Conservation (phyloP, 2,888 invertebrate species). For the Aspidapion aeneum region DNA sequence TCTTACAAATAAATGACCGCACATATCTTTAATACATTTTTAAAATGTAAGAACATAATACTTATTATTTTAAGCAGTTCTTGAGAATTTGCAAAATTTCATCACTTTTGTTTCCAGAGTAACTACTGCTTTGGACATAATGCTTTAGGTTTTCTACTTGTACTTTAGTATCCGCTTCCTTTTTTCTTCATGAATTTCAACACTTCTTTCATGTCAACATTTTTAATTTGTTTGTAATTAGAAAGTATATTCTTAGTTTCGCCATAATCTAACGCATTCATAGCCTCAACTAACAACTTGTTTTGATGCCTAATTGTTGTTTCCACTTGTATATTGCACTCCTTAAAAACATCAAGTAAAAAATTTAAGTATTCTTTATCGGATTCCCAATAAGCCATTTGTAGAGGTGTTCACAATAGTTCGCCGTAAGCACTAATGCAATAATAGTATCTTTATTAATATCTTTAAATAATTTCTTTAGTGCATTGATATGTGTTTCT, state of each 20-base stretch:
- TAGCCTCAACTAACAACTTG: not conserved
- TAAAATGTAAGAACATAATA: too few species aligned
- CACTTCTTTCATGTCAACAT: not conserved
- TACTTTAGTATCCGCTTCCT: not conserved
- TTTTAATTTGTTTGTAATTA: not conserved
- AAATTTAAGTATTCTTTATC: not conserved
- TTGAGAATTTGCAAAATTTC: not conserved
- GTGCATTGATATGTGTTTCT: not conserved
- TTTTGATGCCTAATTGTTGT: not conserved
- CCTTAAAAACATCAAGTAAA: not conserved
- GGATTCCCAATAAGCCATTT: not conserved
- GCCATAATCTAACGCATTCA: not conserved
- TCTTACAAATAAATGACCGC: too few species aligned
- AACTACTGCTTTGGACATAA: not conserved
- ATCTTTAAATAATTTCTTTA: not conserved
- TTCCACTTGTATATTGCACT: not conserved
- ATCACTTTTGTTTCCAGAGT: not conserved
- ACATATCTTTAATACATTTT: too few species aligned
- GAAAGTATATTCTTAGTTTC: not conserved
- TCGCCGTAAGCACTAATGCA: not conserved
- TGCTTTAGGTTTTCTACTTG: not conserved
- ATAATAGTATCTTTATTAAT: not conserved
- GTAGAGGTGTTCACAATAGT: not conserved
- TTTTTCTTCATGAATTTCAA: not conserved
- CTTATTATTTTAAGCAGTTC: too few species aligned